Evolutionary conservation across 2,113 vertebrate genomes (phyloP).

Genomic region (Campylomormyrus numenius): DNA sequence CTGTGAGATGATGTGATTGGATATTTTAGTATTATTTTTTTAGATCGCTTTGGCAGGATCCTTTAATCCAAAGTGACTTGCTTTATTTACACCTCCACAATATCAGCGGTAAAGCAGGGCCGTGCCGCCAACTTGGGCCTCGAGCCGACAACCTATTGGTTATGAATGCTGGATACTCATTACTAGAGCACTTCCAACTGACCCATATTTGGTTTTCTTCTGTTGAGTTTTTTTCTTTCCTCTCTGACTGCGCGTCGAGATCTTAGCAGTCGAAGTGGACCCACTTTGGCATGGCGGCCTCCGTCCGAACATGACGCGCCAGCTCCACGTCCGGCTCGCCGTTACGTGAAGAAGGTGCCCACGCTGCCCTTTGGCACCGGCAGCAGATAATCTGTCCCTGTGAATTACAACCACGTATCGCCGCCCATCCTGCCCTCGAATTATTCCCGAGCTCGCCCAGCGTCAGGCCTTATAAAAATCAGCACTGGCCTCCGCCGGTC

Average conservation of each 20-base stretch:
- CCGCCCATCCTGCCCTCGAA: background rate
- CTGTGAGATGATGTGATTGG: background rate
- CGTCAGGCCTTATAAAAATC: constrained; percentile 17
- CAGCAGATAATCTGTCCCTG: constrained; percentile 11
- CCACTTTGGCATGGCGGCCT: background rate
- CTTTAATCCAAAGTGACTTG: background rate
- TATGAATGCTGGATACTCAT: background rate
- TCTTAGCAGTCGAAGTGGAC: background rate
- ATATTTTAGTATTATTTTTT: background rate
- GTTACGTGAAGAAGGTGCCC: constrained; percentile 10
- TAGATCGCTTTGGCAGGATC: background rate
- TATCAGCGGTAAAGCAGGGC: background rate
- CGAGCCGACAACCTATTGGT: background rate
- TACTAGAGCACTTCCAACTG: background rate
- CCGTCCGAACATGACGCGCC: background rate
- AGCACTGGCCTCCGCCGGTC: background rate
- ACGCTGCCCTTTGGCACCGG: constrained; percentile 2
- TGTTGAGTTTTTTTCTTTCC: background rate
- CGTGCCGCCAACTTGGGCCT: background rate
- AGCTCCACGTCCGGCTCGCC: background rate
- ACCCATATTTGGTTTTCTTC: background rate
- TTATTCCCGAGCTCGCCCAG: background rate
- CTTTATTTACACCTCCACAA: background rate
- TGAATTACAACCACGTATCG: background rate
- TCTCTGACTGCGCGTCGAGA: background rate